phyloP scores from a whole-genome alignment of 2,888 invertebrate genomes.

The Dasypogon diadema region DNA sequence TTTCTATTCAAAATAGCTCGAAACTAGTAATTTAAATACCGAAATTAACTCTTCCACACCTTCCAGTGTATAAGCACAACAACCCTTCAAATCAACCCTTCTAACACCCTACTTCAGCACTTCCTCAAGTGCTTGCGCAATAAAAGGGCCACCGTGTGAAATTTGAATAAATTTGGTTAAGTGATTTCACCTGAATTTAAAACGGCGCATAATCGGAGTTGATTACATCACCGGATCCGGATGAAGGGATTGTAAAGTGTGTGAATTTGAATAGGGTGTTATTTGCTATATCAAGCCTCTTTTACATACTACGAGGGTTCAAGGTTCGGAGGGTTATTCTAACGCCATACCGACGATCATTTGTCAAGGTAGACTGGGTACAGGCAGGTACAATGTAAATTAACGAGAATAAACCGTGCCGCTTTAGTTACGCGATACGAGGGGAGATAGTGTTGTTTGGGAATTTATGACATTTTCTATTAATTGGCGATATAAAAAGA shows the following conservation, averaged over 20 bases:
- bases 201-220: slow-evolving; percentile 26
- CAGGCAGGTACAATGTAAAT: slow-evolving; percentile 44
- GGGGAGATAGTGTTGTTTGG: slow-evolving; percentile 27
- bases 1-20: not conserved
- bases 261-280: slow-evolving; percentile 39
- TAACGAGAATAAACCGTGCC: slow-evolving; percentile 5
- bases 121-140: slow-evolving; percentile 11
- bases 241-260: slow-evolving; percentile 28
- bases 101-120: slow-evolving; percentile 8
- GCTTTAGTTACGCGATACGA: slow-evolving; percentile 28
- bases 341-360: slow-evolving; percentile 10
- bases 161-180: slow-evolving; percentile 56
- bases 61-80: not conserved
- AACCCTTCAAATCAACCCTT: slow-evolving; percentile 46
- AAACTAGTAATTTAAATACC: slow-evolving; percentile 37
- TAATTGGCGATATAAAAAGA: not conserved
- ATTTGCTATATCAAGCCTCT: not conserved
- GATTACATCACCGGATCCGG: not conserved
- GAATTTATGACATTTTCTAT: slow-evolving; percentile 19
- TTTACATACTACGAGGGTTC: slow-evolving; percentile 7
- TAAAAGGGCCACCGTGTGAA: slow-evolving; percentile 26
- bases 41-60: slow-evolving; percentile 37
- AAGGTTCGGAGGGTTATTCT: not conserved
- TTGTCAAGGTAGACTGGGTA: slow-evolving; percentile 37
- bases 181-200: slow-evolving; percentile 30